A percentile compares a stretch with the other conserved stretches of the same genome.
Evolutionary conservation across 2,888 invertebrate genomes (phyloP).

Genomic region (Plebejus argus): DNA sequence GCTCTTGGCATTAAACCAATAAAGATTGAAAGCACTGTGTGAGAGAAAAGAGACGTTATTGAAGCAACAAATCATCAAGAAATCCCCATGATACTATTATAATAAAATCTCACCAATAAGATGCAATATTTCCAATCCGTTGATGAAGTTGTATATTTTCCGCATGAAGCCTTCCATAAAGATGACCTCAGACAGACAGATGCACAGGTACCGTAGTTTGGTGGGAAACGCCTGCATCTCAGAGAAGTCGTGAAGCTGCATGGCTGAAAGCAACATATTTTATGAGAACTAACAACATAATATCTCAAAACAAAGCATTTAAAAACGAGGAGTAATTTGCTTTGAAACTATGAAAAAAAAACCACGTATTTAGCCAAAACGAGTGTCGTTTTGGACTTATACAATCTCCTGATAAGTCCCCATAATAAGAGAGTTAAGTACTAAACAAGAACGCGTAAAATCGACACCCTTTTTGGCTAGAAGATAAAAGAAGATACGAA

Average conservation of each 20-base stretch:
- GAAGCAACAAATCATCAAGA: background rate
- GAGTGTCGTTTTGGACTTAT: no score
- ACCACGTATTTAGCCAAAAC: background rate
- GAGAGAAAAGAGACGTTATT: no score
- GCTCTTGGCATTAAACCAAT: no score
- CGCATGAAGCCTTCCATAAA: conserved; percentile 99
- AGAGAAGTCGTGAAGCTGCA: conserved; percentile 99
- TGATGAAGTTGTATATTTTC: conserved; percentile 99
- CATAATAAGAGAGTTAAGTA: no score
- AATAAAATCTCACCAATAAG: conserved; percentile 87
- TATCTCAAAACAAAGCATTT: background rate
- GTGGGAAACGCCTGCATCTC: conserved; percentile 99
- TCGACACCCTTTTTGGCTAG: background rate
- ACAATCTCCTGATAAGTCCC: no score
- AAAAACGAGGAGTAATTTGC: background rate
- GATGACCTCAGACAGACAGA: conserved; percentile 99
- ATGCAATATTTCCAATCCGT: conserved; percentile 97
- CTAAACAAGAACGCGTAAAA: no score
- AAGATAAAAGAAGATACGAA: background rate
- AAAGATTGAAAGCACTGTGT: no score
- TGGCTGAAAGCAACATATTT: conserved; percentile 82
- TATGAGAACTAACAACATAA: background rate
- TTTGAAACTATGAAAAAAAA: background rate
- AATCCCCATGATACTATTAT: background rate
- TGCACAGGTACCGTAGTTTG: conserved; percentile 95